Percentiles rank a stretch among this genome's conserved stretches.
Evolutionary conservation across 2,113 vertebrate species (phyloP).

Genomic region (Perognathus longimembris): DNA sequence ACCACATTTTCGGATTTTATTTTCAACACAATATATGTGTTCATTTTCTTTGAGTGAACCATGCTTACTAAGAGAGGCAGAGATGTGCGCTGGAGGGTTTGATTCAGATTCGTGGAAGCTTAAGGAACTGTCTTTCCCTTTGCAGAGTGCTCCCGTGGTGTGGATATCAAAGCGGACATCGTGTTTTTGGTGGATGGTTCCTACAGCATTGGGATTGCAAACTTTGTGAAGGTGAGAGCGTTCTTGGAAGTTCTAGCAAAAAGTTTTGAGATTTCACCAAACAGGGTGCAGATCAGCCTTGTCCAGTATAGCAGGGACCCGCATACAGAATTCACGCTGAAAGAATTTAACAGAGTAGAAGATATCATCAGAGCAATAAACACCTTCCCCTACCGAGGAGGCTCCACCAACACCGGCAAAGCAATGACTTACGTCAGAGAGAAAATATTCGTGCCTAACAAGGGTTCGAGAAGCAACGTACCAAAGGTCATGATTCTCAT

Average conservation of each 20-base stretch:
- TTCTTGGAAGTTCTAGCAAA: conserved; percentile 97
- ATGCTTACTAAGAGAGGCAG: conserved; percentile 12
- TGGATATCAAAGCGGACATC: conserved; percentile 97
- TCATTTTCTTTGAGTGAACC: conserved; percentile 8
- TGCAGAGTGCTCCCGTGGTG: conserved; percentile 95
- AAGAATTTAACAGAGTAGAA: conserved; percentile 91
- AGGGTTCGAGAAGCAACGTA: conserved; percentile 93
- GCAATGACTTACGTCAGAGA: conserved; percentile 98
- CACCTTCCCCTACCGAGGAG: conserved; percentile 96
- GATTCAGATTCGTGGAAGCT: conserved; percentile 19
- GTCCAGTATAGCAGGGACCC: conserved; percentile 98
- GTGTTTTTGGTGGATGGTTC: conserved; percentile 98
- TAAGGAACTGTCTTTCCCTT: conserved; percentile 68
- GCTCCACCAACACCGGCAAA: conserved; percentile 98
- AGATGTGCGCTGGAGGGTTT: conserved; percentile 27
- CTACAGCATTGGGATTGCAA: conserved; percentile 97
- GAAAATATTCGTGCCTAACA: conserved; percentile 91
- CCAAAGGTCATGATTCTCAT: conserved; percentile 97
- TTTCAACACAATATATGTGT: conserved; percentile 21
- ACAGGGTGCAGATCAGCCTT: conserved; percentile 97
- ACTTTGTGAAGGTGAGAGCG: conserved; percentile 97
- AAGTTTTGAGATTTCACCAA: conserved; percentile 94
- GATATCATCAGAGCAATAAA: conserved; percentile 94
- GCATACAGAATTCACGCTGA: conserved; percentile 95
- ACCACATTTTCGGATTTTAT: not conserved